Percentiles rank a stretch among this genome's conserved stretches.
Evolutionary conservation across 2,113 vertebrate species (phyloP).

Genomic region (Mormyrus iriodes): DNA sequence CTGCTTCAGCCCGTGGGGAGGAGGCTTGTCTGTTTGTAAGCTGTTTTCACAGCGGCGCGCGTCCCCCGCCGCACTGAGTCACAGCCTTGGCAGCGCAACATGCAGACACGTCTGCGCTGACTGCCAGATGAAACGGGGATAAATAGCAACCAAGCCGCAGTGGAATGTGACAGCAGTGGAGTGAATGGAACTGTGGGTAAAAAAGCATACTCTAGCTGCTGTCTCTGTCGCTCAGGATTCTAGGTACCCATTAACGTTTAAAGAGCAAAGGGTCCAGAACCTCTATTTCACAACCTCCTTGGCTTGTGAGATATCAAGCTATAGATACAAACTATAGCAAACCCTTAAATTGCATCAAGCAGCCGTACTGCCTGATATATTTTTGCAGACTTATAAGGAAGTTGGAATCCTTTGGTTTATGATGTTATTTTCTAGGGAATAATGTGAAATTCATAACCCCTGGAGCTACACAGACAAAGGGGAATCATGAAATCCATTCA

Average conservation of each 20-base stretch:
- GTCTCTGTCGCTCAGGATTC: not conserved
- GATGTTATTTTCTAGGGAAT: not conserved
- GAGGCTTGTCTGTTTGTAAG: not conserved
- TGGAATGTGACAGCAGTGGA: not conserved
- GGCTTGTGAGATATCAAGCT: conserved; percentile 18
- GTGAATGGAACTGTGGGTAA: not conserved
- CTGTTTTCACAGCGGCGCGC: not conserved
- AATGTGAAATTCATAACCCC: not conserved
- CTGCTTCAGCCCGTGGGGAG: not conserved
- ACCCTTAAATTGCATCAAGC: not conserved
- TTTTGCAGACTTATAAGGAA: not conserved
- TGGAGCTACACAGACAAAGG: not conserved
- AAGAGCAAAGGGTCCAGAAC: conserved; percentile 66
- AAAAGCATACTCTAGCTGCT: not conserved
- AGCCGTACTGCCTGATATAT: not conserved
- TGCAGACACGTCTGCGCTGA: not conserved
- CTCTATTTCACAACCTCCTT: conserved; percentile 44
- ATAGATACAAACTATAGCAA: not conserved
- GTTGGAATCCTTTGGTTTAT: not conserved
- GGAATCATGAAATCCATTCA: not conserved
- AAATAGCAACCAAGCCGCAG: not conserved
- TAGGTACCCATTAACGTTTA: conserved; percentile 56
- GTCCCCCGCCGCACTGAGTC: not conserved
- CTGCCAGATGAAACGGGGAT: not conserved
- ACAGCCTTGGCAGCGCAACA: not conserved